Base-by-base conservation (phyloP, 2,797 vertebrate species). In the Acanthopagrus latus region DNA sequence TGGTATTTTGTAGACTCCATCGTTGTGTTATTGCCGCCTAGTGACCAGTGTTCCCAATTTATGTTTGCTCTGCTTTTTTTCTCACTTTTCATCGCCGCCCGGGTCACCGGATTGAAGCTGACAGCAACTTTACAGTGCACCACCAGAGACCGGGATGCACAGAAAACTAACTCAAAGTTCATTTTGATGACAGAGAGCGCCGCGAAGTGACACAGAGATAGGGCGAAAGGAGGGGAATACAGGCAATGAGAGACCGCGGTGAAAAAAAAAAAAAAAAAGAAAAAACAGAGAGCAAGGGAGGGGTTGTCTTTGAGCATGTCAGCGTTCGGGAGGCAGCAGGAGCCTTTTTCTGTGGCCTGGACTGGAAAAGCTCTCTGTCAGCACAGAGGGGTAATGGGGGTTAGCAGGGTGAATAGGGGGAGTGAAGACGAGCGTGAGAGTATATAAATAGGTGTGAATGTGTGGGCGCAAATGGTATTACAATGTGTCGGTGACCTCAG, bases 361-460 rank as follows among this genome's bases (percentile, higher is more conserved):
- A 71, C 72, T 71, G 80, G 60, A 88, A 92, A 93, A 92, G 50
- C 81, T 86, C 80, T 78, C 75, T 80, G 91, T 95, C 93, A 94
- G 94, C 93, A 94, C 65, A 70, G 81, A 78, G 75, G 82, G 83
- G 89, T 94, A 95, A 93, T 91, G 87, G 91, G 84, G 92, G 92
- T 92, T 88, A 93, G 87, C 78, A 41, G 48, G 65, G 75, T 68
- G 64, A 73, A 77, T 21, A 41, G 51, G 73, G 52, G 59, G 68
- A 64, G 72, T 71, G 64, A 76, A 74, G 73, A 74, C 52, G 66
- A 83, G 55, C 69, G 65, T 74, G 62, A 64, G 71, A 72, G 67
- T 83, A 64, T 72, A 73, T 63, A 75, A 77, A 82, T 76, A 79
- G 70, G 52, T 74, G 58, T 68, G 67, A 56, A 64, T 82, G 65